Evolutionary conservation across 2,797 vertebrate species (phyloP).

Genomic region (Carcharodon carcharias): DNA sequence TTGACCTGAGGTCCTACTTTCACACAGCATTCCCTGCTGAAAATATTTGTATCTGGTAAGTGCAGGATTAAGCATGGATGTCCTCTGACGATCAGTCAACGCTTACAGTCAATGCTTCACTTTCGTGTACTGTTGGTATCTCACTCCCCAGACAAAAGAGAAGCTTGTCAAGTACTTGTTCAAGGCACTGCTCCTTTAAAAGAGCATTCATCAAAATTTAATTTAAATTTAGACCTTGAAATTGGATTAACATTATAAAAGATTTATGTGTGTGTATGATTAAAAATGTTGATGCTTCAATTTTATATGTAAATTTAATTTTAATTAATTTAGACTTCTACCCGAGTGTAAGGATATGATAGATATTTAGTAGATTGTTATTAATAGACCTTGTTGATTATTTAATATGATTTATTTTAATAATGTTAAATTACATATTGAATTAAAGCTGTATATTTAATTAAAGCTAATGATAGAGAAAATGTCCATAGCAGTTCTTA

Average conservation of each 20-base stretch:
- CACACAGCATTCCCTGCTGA: background rate
- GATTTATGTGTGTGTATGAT: constrained; percentile 29
- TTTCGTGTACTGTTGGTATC: background rate
- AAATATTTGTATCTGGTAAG: background rate
- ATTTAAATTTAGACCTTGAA: constrained; percentile 26
- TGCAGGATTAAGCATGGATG: background rate
- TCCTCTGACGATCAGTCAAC: background rate
- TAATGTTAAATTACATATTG: background rate
- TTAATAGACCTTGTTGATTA: constrained; percentile 10
- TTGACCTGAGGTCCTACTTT: background rate
- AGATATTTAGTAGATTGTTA: background rate
- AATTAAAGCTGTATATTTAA: background rate
- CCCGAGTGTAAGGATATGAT: background rate
- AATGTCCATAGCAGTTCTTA: background rate
- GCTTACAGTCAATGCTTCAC: background rate
- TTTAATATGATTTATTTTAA: constrained; percentile 21
- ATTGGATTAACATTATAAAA: background rate
- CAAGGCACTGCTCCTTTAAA: background rate
- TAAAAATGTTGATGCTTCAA: background rate
- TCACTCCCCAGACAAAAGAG: background rate
- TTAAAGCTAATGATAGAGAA: constrained; percentile 5
- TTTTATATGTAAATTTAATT: constrained; percentile 32
- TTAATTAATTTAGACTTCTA: constrained; percentile 16
- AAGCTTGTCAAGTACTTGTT: background rate
- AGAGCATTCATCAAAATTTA: background rate